A percentile compares a stretch with the other conserved stretches of the same genome.
Evolutionary conservation across 2,888 invertebrate genomes (phyloP).

Genomic region (Eristalis tenax): DNA sequence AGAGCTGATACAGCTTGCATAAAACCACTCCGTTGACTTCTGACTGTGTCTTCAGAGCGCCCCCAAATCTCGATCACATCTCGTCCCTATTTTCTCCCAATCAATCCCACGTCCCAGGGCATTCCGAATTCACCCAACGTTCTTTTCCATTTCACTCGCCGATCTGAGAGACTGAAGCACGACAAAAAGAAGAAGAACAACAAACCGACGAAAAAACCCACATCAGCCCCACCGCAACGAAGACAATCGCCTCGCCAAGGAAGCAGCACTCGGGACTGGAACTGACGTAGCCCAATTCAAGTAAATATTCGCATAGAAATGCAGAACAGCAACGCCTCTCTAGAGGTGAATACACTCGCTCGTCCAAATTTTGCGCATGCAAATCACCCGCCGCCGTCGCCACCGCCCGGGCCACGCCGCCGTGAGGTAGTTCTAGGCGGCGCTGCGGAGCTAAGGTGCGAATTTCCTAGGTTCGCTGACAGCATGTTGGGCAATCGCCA

Average conservation of each 20-base stretch:
- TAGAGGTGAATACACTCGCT: conserved; percentile 59
- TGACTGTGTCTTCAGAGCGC: neutral
- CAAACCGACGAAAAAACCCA: neutral
- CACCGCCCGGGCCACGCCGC: neutral
- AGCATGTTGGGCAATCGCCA: conserved; percentile 36
- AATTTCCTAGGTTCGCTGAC: conserved; percentile 21
- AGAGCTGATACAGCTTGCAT: neutral
- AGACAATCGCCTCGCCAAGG: conserved; percentile 2
- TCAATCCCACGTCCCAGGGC: neutral
- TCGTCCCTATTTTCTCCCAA: neutral
- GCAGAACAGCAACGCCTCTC: conserved; percentile 22
- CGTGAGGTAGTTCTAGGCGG: neutral
- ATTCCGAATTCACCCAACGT: neutral
- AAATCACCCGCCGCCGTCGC: conserved; percentile 4
- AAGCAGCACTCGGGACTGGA: neutral
- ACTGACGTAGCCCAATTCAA: conserved; percentile 52
- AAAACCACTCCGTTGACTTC: neutral
- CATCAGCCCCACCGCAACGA: neutral
- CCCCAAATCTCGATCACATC: neutral
- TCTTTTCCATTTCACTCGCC: neutral
- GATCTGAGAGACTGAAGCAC: neutral
- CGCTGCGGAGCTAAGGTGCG: conserved; percentile 36
- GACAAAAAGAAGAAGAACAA: neutral
- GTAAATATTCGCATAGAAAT: conserved; percentile 56
- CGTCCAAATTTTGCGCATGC: conserved; percentile 53